Base-by-base conservation (phyloP, 1,140 invertebrate species). In the Zaprionus tsacasi region DNA sequence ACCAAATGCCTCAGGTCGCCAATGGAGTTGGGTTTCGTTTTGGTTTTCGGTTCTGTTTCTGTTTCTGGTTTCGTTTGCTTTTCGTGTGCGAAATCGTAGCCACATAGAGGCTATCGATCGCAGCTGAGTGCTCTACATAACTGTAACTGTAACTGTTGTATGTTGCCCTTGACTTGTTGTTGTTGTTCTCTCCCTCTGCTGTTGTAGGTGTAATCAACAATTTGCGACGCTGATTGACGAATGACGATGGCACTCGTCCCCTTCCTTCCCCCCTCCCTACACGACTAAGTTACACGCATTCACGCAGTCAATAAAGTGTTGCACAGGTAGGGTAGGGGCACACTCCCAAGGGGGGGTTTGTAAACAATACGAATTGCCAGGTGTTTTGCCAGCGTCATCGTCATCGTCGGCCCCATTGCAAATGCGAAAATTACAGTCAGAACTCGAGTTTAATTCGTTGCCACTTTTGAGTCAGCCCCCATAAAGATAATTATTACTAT, bases 191-290 rank as follows among this genome's bases (percentile, higher is more conserved):
- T 55, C 48, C 21, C 54, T n/a, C 12, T 25, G 55, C 33, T 40
- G 52, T 69, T 35, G 58, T 69, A 85, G 85, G 85, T 89, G 85
- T 85, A 88, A 88, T 88, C 85, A 88, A 89, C 78, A 88, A 88
- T 88, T 88, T 90, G 85, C 86, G 78, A 88, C 81, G 81, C 81
- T 89, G 85, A 88, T 88, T 88, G 85, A 88, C 86, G 81, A 83
- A 88, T 79, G 74, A 72, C 73, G 70, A 60, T 40, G 56, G 48
- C 72, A 58, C 66, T 30, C 36, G 38, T 8, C 48, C 57, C 21
- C 21, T 2, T 21, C 21, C 21, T 2, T 40, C 13, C 38, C 6
- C 12, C 38, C 38, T 6, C 13, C 38, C 7, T n/a, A 30, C 27
- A 30, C 27, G 52, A 40, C 35, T 36, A 55, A 58, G 33, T 60